phyloP scores from a whole-genome alignment of 2,797 vertebrate genomes.

The Platalea minor region DNA sequence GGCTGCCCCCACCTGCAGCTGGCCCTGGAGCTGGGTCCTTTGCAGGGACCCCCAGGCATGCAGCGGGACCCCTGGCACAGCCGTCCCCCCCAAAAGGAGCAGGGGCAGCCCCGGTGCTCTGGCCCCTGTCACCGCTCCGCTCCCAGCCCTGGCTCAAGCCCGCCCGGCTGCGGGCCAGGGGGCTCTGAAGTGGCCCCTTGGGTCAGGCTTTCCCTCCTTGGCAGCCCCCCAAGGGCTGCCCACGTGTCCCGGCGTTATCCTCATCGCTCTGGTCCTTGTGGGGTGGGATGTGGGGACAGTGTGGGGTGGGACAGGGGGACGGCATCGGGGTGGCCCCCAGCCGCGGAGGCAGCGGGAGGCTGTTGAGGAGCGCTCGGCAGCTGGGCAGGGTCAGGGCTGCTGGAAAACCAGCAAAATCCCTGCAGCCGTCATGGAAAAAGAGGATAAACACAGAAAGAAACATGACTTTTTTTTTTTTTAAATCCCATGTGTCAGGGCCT shows the following conservation, averaged over 20 bases:
- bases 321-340: neutral
- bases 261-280: fast-evolving
- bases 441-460: conserved; percentile 50
- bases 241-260: fast-evolving
- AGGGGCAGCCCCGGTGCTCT: neutral
- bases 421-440: conserved; percentile 51
- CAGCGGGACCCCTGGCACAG: neutral
- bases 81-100: neutral
- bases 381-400: neutral
- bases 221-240: neutral
- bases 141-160: neutral
- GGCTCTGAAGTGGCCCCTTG: neutral
- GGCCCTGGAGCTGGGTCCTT: neutral
- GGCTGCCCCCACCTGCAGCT: neutral
- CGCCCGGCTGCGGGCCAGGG: neutral
- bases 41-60: neutral
- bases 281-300: neutral
- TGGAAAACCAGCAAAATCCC: neutral
- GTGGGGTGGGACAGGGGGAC: neutral
- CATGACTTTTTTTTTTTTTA: neutral
- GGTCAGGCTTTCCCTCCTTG: neutral
- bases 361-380: neutral
- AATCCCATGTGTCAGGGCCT: neutral
- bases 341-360: neutral
- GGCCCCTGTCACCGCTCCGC: fast-evolving